Evolutionary conservation across 2,797 vertebrate species (phyloP).

Genomic region (Clarias fuscus): DNA sequence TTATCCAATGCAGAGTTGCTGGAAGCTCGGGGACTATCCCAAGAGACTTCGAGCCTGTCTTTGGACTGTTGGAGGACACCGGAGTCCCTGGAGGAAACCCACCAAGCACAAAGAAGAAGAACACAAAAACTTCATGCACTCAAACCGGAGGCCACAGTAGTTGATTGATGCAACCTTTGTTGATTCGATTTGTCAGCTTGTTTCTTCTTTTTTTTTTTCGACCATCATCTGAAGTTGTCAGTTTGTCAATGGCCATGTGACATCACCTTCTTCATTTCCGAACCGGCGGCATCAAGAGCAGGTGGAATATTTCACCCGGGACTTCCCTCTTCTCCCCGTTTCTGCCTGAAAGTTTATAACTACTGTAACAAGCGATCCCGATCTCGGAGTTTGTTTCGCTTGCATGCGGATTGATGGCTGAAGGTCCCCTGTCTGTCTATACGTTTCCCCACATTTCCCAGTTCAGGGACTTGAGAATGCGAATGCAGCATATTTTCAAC

Average conservation of each 20-base stretch:
- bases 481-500: constrained; percentile 16
- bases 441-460: neutral
- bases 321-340: neutral
- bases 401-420: neutral
- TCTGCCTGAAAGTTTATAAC: neutral
- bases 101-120: too few relatives aligned
- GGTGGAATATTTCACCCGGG: neutral
- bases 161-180: neutral
- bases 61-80: too few relatives aligned
- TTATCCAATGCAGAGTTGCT: too few relatives aligned
- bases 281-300: neutral
- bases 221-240: neutral
- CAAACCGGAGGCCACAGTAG: too few relatives aligned
- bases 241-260: too few relatives aligned
- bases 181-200: neutral
- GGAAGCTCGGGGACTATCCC: neutral
- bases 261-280: neutral
- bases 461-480: neutral
- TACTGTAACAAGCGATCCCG: too few relatives aligned
- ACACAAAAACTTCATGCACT: too few relatives aligned
- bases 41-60: too few relatives aligned
- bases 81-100: too few relatives aligned
- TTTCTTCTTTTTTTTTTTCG: neutral
- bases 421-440: neutral
- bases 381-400: neutral